phyloP scores from a whole-genome alignment of 1,140 invertebrate genomes.

The Hylyphantes graminicola region DNA sequence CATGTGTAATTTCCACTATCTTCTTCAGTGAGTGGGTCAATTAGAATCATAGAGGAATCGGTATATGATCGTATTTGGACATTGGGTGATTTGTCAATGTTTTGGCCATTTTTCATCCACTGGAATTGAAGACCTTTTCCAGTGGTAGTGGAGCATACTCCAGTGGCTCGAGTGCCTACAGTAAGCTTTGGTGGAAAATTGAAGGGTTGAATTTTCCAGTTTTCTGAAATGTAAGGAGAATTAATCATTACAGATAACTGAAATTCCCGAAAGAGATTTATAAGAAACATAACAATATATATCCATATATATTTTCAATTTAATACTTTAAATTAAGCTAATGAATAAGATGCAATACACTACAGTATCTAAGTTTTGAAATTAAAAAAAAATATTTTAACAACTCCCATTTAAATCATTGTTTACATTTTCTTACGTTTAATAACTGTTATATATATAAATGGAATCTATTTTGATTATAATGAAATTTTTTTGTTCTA shows the following conservation, averaged over 20 bases:
- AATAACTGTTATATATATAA: too few species aligned
- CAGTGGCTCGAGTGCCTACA: conserved; percentile 39
- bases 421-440: too few species aligned
- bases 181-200: conserved; percentile 20
- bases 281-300: background rate
- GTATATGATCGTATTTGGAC: conserved; percentile 23
- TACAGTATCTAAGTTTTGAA: too few species aligned
- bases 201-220: conserved; percentile 53
- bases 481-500: too few species aligned
- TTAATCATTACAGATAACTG: background rate
- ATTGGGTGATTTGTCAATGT: background rate
- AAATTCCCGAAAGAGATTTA: background rate
- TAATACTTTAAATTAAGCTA: background rate
- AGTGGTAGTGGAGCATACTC: conserved; percentile 25
- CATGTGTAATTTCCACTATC: conserved; percentile 68
- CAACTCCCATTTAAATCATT: too few species aligned
- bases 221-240: conserved; percentile 14
- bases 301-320: background rate
- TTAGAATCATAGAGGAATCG: conserved; percentile 38
- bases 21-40: conserved; percentile 34
- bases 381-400: too few species aligned
- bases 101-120: conserved; percentile 47
- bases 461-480: too few species aligned
- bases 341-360: too few species aligned
- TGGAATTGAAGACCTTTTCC: conserved; percentile 34